Evolutionary conservation across 2,113 vertebrate genomes (phyloP), one percentile per base, ranked within the genome.

Genomic region (Sula dactylatra): DNA sequence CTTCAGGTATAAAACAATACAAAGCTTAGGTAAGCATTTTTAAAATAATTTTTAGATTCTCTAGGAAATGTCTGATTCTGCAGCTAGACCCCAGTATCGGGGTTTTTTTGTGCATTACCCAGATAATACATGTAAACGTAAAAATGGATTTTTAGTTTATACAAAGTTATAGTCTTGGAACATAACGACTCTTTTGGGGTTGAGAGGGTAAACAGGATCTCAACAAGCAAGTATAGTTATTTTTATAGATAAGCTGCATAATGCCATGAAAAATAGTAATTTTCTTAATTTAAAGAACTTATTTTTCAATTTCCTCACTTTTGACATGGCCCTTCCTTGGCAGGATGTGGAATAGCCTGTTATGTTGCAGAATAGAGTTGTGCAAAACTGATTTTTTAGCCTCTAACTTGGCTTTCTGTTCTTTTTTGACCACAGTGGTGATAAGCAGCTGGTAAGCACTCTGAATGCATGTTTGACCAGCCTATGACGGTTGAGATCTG

Each of bases 1-100:
- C 96, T 99, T 99, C 97, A 99, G 99, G 56, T 99, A 99, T 96
- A 99, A 99, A 98, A 99, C 99, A 55, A 98, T 99, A 59, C 99
- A 99, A 93, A 99, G 99, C 82, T 98, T 99, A 98, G 99, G 99
- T 99, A 98, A 98, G 98, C 91, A 69, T 15, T 93, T 73, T 86
- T 90, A 45, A 72, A 54, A 16, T 55, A 10, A 27, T 45, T 44
- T 89, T 61, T 50, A 79, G 52, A 80, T 79, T 78, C 15, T 31
- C 10, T 86, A 70, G 47, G 52, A 84, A 78, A 74, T 25, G 29
- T 12, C 38, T 73, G 36, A 69, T 88, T 90, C 64, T 9, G 4
- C 17, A 54, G 34, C 26, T 77, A 73, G 58, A 82, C 42, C 25
- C 5, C 16, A n/a, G 31, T 20, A 10, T 54, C 20, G 27, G 27